Base-by-base conservation (phyloP, 2,113 vertebrate species). In the Zosterops japonicus region DNA sequence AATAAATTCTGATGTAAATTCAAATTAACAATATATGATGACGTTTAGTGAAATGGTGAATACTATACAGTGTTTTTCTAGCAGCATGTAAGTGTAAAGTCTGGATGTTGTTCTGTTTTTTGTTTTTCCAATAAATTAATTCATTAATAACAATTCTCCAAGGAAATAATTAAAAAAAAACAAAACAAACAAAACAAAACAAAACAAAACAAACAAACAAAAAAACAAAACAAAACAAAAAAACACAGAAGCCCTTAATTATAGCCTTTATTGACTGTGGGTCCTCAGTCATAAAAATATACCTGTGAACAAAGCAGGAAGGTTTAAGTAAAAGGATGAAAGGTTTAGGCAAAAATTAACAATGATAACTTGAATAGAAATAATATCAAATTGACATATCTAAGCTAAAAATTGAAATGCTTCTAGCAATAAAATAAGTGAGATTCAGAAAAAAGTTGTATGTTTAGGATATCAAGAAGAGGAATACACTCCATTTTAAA, bases 11-110 rank as follows among this genome's bases (percentile, higher is more conserved):
- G 2, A 1, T 25, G 35, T 53, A 31, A 77, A 49, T 42, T 70
- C 8, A 60, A 47, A 74, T 46, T 50, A 78, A 53, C 8, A 65
- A 50, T 55, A 50, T n/a, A 42, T 63, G 2, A 53, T 25, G 31
- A 67, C 49, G 10, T 49, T 50, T 55, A 72, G 14, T 53, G 42
- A 64, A 91, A 29, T n/a, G 7, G 2, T 33, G 80, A 59, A 83
- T 7, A 33, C 2, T 16, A 3, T 6, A 39, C 5, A 65, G 9
- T 41, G 31, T 36, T 11, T 72, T 72, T 67, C 23, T 53, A 65
- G 22, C 18, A 55, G 2, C 2, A 39, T 0, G 0, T 8, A 63
- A 56, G 1, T 33, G 3, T n/a, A 63, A 63, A 16, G 1, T 47
- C 15, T 55, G 6, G 8, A 31, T 46, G 8, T 8, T 39, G 5